Conservation (phyloP, 2,113 vertebrate species). For the Sphaerodactylus townsendi region DNA sequence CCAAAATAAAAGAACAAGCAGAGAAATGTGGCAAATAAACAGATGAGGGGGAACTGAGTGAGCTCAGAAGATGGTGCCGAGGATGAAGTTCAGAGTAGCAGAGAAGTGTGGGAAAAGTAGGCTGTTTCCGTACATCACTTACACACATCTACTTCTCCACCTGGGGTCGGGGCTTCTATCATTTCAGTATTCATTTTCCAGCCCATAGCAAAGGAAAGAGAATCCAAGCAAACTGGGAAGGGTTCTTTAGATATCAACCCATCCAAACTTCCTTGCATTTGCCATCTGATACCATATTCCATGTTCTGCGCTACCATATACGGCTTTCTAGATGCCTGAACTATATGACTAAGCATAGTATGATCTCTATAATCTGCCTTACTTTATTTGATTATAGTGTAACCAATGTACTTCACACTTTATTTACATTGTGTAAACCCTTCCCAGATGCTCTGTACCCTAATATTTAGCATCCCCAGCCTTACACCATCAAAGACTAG, state of each 20-base stretch:
- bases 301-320: neutral
- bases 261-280: neutral
- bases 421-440: slow-evolving; percentile 15
- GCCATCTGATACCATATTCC: neutral
- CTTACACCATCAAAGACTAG: slow-evolving; percentile 53
- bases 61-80: too few relatives aligned
- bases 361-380: slow-evolving; percentile 6
- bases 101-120: too few relatives aligned
- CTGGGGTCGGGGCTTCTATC: neutral
- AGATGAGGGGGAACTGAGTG: too few relatives aligned
- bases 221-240: neutral
- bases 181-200: neutral
- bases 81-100: too few relatives aligned
- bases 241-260: neutral
- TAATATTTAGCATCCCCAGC: slow-evolving; percentile 45
- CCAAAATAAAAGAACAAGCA: too few relatives aligned
- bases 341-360: neutral
- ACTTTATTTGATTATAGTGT: slow-evolving; percentile 8
- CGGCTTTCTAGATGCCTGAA: neutral
- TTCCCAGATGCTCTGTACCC: slow-evolving; percentile 49
- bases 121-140: too few relatives aligned
- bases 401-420: slow-evolving; percentile 15
- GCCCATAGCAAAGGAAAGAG: neutral
- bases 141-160: neutral
- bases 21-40: too few relatives aligned